Evolutionary conservation across 2,113 vertebrate genomes (phyloP), one percentile per base, ranked within the genome.

Genomic region (Hemibagrus wyckioides): DNA sequence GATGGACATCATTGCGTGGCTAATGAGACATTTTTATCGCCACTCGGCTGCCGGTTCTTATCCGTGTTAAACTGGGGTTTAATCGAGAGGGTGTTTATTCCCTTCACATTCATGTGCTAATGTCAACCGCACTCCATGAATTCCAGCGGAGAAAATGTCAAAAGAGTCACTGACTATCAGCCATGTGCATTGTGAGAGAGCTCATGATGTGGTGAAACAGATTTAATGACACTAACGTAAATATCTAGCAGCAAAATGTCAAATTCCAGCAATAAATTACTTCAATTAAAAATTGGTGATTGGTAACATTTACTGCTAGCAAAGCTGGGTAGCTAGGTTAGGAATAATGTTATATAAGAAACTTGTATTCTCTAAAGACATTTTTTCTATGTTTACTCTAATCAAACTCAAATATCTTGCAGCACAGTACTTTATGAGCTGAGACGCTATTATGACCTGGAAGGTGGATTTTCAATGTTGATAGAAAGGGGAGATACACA

Each of bases 1-100:
- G 90, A 93, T 86, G 93, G 91, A 90, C 91, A 69, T 88, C 87
- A 88, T 91, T 85, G 83, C 86, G 61, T 84, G 48, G 8, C 71
- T 54, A 79, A 76, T 44, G 89, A 56, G 87, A 86, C 90, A 30
- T 36, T 86, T n/a, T 88, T 50, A 81, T 87, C 19, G 23, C 63
- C 28, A 21, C 87, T 52, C 15, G 75, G 75, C 77, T 52, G 48
- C 28, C 48, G 0, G 15, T 61, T 36, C 57, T 65, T 59, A 30
- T 59, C 41, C 25, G 82, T 65, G 48, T 41, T 28, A 48, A 44
- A 44, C 23, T 75, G 71, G 71, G 41, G 44, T 28, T 75, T 30
- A 77, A 52, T 77, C 2, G 25, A 28, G 25, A 28, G 13, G 28
- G 44, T 15, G 44, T 48, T 50, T 50, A 50, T 25, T 17, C 11